phyloP scores from a whole-genome alignment of 2,113 vertebrate genomes.

The Phodopus roborovskii region DNA sequence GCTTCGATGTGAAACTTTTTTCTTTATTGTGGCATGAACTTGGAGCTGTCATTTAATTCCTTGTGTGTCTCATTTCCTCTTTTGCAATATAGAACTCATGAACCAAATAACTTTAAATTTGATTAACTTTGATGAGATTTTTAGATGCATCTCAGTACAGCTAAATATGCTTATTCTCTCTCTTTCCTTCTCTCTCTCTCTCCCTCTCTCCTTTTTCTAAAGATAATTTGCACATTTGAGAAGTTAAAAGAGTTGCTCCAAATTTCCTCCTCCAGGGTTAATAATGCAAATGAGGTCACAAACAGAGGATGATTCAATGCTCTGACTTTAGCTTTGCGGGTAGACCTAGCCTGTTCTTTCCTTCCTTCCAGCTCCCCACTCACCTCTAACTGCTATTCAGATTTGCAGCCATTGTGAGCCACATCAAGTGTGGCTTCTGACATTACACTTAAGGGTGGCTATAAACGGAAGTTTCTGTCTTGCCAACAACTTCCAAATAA shows the following conservation, averaged over 20 bases:
- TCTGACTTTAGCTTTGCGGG: slow-evolving; percentile 12
- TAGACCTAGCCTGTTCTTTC: slow-evolving; percentile 1
- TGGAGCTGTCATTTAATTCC: not conserved
- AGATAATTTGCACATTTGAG: slow-evolving; percentile 7
- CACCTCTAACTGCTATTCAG: not conserved
- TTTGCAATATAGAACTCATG: not conserved
- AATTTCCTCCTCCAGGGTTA: not conserved
- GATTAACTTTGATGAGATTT: not conserved
- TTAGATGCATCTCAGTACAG: not conserved
- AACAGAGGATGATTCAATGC: slow-evolving; percentile 7
- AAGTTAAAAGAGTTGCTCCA: slow-evolving; percentile 30
- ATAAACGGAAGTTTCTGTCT: no score
- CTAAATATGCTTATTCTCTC: not conserved
- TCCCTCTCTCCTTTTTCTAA: not conserved
- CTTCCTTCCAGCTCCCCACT: not conserved
- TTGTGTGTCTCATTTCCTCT: not conserved
- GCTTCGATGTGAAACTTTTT: not conserved
- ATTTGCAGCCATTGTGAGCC: not conserved
- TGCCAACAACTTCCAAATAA: no score
- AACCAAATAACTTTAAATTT: slow-evolving; percentile 29
- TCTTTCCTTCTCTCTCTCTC: not conserved
- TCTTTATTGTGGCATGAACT: not conserved
- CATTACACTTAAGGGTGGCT: not conserved
- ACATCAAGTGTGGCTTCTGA: not conserved
- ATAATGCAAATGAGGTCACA: slow-evolving; percentile 50